Evolutionary conservation across 2,888 invertebrate genomes (phyloP).

Genomic region (Ctena decussata): DNA sequence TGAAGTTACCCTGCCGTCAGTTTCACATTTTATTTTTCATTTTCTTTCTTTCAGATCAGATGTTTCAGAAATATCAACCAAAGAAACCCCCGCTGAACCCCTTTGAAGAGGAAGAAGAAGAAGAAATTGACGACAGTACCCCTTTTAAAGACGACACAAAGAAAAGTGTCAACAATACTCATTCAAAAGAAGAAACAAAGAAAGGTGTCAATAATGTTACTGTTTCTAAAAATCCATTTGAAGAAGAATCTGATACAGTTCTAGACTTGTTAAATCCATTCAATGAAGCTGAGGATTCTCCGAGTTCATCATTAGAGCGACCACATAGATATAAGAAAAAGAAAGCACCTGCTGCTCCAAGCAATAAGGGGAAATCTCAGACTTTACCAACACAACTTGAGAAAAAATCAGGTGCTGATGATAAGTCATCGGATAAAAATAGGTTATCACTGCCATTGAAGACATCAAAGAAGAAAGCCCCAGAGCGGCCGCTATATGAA

Average conservation of each 20-base stretch:
- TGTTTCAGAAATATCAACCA: slow-evolving; percentile 61
- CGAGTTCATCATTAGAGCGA: slow-evolving; percentile 48
- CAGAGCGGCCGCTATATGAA: slow-evolving; percentile 77
- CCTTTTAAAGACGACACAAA: slow-evolving; percentile 60
- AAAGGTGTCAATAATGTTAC: slow-evolving; percentile 28
- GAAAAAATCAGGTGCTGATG: neutral
- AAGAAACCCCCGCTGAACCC: slow-evolving; percentile 71
- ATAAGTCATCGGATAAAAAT: neutral
- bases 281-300: neutral
- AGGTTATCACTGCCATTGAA: slow-evolving; percentile 26
- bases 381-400: neutral
- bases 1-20: too few species aligned
- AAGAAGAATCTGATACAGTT: slow-evolving; percentile 49
- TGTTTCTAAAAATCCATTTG: slow-evolving; percentile 17
- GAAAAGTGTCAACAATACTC: slow-evolving; percentile 25
- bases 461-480: slow-evolving; percentile 62
- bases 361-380: neutral
- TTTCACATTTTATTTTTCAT: too few species aligned
- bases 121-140: slow-evolving; percentile 51
- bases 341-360: slow-evolving; percentile 35
- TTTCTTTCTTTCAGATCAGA: slow-evolving; percentile 60
- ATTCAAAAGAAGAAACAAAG: slow-evolving; percentile 18
- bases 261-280: slow-evolving; percentile 30
- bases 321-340: slow-evolving; percentile 60
- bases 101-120: slow-evolving; percentile 76